phyloP scores from a whole-genome alignment of 2,113 vertebrate genomes.

The Rostratula benghalensis region DNA sequence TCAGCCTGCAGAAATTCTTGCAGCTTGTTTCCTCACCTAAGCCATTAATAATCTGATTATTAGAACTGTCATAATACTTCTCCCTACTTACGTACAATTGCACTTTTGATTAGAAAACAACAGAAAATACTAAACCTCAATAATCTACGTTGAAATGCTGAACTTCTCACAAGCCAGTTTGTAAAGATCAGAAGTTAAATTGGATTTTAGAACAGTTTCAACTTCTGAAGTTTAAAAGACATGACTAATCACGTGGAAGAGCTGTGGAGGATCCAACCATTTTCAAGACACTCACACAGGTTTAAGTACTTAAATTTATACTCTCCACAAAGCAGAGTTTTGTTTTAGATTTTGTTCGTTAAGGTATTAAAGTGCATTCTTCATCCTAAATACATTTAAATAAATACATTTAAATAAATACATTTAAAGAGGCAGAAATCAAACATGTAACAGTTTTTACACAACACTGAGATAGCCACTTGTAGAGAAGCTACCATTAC shows the following conservation, averaged over 20 bases:
- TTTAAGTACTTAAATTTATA: not conserved
- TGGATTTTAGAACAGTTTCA: not conserved
- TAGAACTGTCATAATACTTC: not conserved
- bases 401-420: no score
- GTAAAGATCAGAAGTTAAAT: not conserved
- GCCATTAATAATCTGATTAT: not conserved
- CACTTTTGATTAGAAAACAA: not conserved
- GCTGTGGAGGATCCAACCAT: not conserved
- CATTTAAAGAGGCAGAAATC: not conserved
- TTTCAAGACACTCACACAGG: not conserved
- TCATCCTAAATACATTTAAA: not conserved
- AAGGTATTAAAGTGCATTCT: not conserved
- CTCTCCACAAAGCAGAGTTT: not conserved
- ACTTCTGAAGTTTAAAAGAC: not conserved
- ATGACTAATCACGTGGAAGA: not conserved
- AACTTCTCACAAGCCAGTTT: not conserved
- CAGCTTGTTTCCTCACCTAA: constrained; percentile 1
- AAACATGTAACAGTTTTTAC: not conserved
- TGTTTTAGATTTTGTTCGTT: not conserved
- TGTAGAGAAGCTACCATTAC: not conserved
- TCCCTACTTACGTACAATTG: not conserved
- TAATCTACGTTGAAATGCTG: not conserved
- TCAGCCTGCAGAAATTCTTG: constrained; percentile 7
- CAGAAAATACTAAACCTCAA: not conserved
- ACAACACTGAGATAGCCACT: not conserved